Conservation (phyloP, 92 coral and sea anemone species). For the Isaurus tuberculatus region DNA sequence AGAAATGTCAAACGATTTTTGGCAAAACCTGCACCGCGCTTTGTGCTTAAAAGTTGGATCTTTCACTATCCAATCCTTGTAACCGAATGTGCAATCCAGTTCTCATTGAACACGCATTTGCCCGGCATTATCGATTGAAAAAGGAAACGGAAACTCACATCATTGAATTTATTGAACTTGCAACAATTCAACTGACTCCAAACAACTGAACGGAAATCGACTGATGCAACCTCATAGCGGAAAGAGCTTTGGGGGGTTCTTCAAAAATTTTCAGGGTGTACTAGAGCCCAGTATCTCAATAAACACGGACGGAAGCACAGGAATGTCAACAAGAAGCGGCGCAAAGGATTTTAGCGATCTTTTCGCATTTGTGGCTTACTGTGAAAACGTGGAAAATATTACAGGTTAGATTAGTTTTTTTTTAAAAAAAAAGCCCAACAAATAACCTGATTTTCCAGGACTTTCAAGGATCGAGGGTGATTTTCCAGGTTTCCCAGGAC, state of each 20-base stretch:
- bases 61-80: background rate
- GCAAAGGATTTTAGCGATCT: constrained; percentile 9
- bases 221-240: background rate
- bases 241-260: background rate
- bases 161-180: background rate
- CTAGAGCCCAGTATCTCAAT: constrained; percentile 10
- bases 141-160: no score
- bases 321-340: background rate
- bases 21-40: background rate
- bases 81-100: background rate
- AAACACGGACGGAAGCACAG: background rate
- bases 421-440: no score
- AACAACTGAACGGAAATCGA: background rate
- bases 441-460: no score
- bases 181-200: background rate
- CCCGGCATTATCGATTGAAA: no score
- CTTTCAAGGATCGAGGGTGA: constrained; percentile 4
- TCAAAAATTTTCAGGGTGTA: background rate
- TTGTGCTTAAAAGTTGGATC: background rate
- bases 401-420: no score
- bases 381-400: background rate
- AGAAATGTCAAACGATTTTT: background rate
- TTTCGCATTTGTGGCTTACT: background rate
- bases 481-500: no score
- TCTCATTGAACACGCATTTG: constrained; percentile 11